Evolutionary conservation across 2,888 invertebrate genomes (phyloP), one percentile per base, ranked within the genome.

Genomic region (Coenonympha arcania): DNA sequence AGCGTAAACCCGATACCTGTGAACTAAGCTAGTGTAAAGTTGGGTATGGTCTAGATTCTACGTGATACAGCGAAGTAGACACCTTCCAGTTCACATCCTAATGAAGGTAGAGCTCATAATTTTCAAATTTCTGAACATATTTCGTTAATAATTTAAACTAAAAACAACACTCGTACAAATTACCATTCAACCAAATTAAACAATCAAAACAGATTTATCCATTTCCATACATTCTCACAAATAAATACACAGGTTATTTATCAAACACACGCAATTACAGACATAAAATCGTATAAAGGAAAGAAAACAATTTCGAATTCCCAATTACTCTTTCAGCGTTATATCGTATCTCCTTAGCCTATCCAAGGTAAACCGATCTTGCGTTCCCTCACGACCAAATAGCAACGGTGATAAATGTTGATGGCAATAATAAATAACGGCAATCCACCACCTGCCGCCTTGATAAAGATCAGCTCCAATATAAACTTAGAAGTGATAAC

Each of bases 351-450:
- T 16, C 33, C 26, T 49, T 46, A 50, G 46, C 41, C 42, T 39
- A 54, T 50, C 46, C 18, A 24, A 48, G 48, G 18, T 28, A 42
- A 50, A 47, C 16, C 30, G 16, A 39, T 20, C 33, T 50, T 34
- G 18, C 50, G 52, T 55, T 44, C 44, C 48, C 44, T 28, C 37
- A 48, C 49, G 49, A 47, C 46, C 43, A 40, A 47, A 40, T 24
- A 28, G 31, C 15, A 47, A 43, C 37, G 41, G 33, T 47, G 54
- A 55, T 44, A 54, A 46, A 54, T 46, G 54, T 58, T 50, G 54
- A 57, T 52, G 45, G 52, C 34, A 15, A 30, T 46, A 42, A 52
- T 58, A 50, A 52, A 55, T 45, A 58, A 55, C 58, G 34, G 48
- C 39, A 54, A 52, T 50, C 52, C 42, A 54, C 31, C 46, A 54